Base-by-base conservation (phyloP, 2,888 invertebrate species). In the Agelastica alni region DNA sequence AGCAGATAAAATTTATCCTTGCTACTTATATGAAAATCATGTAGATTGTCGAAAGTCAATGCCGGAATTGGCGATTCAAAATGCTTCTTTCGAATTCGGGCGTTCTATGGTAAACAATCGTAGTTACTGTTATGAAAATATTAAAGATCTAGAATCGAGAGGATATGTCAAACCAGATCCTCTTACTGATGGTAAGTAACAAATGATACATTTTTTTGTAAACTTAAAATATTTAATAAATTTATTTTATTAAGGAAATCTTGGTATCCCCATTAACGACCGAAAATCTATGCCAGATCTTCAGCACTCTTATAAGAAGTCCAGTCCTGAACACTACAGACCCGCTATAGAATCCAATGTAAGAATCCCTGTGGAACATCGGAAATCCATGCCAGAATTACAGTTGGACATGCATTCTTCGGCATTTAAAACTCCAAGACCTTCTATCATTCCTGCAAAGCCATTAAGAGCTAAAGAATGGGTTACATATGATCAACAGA, bases 371-470 rank as follows among this genome's bases (percentile, higher is more conserved):
- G 53, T 66, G 9, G 66, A 67, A 43, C 64, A 68, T 28, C 63
- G 73, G 39, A 74, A 74, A 63, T 74, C 75, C 4, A 73, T 75
- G 74, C 75, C 75, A 5, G 75, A 76, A 56, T 60, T 75, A 14
- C 70, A 74, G 43, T 78, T 81, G 59, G 79, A 77, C 58, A 52
- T 61, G 14, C 64, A 65, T 41, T 55, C 74, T 54, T 73, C 77
- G 53, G 70, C 75, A 51, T 74, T 80, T 53, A 65, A 67, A 14
- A 49, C 64, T 10, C 65, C 64, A n/a, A 69, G 66, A 37, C 65
- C 65, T 52, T 78, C 79, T 16, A 82, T 83, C 2, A 79, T 81
- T 59, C 81, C 82, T 53, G 81, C 83, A 1, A 83, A 83, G 70
- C 83, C 84, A 9, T 70, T 82, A 60, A 77, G 82, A 54, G 71